Base-by-base conservation (phyloP, 2,797 vertebrate species). In the Propithecus perrieri region DNA sequence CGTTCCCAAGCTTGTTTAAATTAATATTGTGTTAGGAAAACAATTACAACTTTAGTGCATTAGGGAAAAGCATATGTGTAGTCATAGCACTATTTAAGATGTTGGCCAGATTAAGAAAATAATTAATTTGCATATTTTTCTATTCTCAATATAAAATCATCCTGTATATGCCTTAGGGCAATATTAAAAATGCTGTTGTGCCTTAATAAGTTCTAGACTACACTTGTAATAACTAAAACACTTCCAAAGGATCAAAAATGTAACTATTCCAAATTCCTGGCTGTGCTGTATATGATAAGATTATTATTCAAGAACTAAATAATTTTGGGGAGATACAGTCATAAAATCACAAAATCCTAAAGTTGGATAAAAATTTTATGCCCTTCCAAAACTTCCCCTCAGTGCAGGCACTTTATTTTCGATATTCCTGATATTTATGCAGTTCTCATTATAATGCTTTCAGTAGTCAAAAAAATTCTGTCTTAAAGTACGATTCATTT, bases 1-100 rank as follows among this genome's bases (percentile, higher is more conserved):
- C 4, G 80, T 85, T 69, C 6, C 7, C 2, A 13, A 88, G 17
- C 67, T 72, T 81, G 22, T 71, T 80, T 57, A 86, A 92, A 46
- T 94, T 69, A 87, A 85, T 94, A 92, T 24, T 63, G 22, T 94
- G 20, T 28, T 74, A 85, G 59, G 92, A 88, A 95, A 90, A 89
- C 43, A 89, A 83, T 78, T 59, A 33, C 28, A 89, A 89, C 28
- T 96, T 61, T 61, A 89, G 65, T 83, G 63, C 26, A 14, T 69
- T 67, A 92, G 5, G 26, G 35, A 48, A 69, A 91, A 92, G 83
- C 46, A 20, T 65, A 53, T 57, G 11, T 63, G 28, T 20, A 57
- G 20, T 38, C 38, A 53, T 7, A 33, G 2, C 63, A 63, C 30
- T 57, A 35, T 72, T 78, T 35, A 93, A 67, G 18, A 89, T 81